A percentile compares a stretch with the other conserved stretches of the same genome.
These are phyloP conservation scores for Metallyticus violacea DNA, from an alignment of 2,888 invertebrate genomes.

Conservation along the genomic window DNA sequence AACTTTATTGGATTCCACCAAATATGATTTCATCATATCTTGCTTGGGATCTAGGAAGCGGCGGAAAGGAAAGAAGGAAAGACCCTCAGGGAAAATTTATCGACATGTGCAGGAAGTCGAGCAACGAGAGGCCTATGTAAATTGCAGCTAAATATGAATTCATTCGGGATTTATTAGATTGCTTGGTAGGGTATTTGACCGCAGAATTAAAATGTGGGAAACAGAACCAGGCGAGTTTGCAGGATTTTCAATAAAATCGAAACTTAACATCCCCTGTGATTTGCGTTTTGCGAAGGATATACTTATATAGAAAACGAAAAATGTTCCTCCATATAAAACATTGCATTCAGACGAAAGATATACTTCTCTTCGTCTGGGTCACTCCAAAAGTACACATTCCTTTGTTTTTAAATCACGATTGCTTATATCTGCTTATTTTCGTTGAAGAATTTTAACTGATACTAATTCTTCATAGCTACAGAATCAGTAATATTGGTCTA, in stretches of 20 bases:
- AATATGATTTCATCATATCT: slow-evolving; percentile 10
- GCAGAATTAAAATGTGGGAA: background rate
- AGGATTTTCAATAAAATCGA: background rate
- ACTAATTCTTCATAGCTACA: too few species aligned
- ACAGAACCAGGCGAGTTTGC: background rate
- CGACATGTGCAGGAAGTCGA: background rate
- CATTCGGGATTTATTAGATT: background rate
- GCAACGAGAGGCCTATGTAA: background rate
- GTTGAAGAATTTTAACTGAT: too few species aligned
- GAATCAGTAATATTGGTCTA: too few species aligned
- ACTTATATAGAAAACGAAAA: background rate
- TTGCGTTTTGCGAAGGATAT: background rate
- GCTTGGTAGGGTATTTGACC: background rate
- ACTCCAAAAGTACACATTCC: too few species aligned
- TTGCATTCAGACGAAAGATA: too few species aligned
- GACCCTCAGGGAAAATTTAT: background rate
- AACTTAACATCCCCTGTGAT: background rate
- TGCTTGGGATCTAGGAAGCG: background rate
- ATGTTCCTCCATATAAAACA: background rate
- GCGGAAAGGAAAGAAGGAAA: background rate
- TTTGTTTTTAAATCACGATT: too few species aligned
- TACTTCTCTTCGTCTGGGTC: too few species aligned
- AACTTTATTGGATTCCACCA: slow-evolving; percentile 8
- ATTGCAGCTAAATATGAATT: background rate
- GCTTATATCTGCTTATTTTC: too few species aligned